phyloP scores from a whole-genome alignment of 2,797 vertebrate species.

The Tapirus indicus region DNA sequence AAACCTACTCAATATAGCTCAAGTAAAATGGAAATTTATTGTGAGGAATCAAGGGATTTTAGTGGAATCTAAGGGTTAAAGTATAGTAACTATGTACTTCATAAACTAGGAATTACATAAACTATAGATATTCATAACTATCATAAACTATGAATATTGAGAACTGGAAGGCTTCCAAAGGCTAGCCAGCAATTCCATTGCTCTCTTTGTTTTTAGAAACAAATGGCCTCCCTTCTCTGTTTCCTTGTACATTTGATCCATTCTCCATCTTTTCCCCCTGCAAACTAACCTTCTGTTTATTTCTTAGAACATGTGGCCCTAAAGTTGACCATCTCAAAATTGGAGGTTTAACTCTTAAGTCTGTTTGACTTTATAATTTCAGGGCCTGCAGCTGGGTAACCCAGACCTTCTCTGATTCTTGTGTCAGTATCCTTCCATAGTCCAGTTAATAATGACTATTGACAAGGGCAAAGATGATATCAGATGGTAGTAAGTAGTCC shows the following conservation, averaged over 20 bases:
- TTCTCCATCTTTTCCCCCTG: not conserved
- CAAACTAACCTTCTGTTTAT: not conserved
- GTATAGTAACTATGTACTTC: not conserved
- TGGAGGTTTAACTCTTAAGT: not conserved
- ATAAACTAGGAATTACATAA: not conserved
- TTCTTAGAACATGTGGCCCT: not conserved
- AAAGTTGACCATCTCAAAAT: not conserved
- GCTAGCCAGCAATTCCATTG: not conserved
- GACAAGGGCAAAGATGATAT: not conserved
- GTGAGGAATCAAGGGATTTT: not conserved
- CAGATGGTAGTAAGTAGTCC: not conserved
- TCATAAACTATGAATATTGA: not conserved
- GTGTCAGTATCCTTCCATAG: not conserved
- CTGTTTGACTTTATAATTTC: not conserved
- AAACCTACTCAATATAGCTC: not conserved
- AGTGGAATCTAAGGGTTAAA: not conserved
- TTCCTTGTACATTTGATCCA: not conserved
- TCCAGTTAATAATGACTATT: not conserved
- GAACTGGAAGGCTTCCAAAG: not conserved
- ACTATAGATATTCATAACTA: not conserved
- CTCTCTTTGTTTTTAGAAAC: slow-evolving; percentile 12
- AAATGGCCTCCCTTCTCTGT: not conserved
- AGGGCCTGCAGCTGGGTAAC: not conserved
- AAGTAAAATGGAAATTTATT: slow-evolving; percentile 30
- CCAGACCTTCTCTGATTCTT: not conserved